A percentile compares a stretch with the other conserved stretches of the same genome.
Evolutionary conservation across 2,888 invertebrate genomes (phyloP).

Genomic region (Psylliodes chrysocephalus): DNA sequence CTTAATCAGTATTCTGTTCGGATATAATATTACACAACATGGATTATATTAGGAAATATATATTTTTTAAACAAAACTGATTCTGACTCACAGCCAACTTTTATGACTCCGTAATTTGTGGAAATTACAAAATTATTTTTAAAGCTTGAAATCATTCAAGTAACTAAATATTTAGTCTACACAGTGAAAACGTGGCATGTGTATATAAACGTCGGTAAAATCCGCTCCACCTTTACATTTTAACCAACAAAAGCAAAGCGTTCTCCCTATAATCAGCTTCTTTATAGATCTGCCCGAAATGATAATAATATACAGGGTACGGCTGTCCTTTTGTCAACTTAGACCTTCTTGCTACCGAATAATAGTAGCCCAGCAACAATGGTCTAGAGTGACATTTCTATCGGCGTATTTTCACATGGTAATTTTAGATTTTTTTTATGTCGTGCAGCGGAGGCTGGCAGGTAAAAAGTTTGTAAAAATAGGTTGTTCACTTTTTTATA

Average conservation of each 20-base stretch:
- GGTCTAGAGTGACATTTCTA: conserved; percentile 36
- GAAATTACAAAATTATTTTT: no score
- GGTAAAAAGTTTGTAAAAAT: no score
- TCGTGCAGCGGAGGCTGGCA: not conserved
- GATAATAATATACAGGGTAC: conserved; percentile 29
- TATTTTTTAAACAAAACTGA: no score
- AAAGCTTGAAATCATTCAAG: no score
- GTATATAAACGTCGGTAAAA: not conserved
- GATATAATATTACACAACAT: no score
- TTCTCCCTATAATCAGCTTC: conserved; percentile 14
- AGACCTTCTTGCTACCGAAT: conserved; percentile 25
- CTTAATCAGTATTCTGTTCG: no score
- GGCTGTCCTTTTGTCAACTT: conserved; percentile 23
- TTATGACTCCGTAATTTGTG: no score
- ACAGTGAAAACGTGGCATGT: no score
- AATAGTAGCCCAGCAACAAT: conserved; percentile 29
- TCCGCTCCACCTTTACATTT: conserved; percentile 35
- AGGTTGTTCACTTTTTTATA: no score
- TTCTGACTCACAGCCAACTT: no score
- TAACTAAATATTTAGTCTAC: no score
- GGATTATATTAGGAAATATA: no score
- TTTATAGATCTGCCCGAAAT: conserved; percentile 17
- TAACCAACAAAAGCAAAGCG: conserved; percentile 24
- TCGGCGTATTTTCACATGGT: conserved; percentile 38
- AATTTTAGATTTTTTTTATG: conserved; percentile 33